A percentile compares a stretch with the other conserved stretches of the same genome.
Evolutionary conservation across 2,888 invertebrate species (phyloP).

Genomic region (Dryobota labecula): DNA sequence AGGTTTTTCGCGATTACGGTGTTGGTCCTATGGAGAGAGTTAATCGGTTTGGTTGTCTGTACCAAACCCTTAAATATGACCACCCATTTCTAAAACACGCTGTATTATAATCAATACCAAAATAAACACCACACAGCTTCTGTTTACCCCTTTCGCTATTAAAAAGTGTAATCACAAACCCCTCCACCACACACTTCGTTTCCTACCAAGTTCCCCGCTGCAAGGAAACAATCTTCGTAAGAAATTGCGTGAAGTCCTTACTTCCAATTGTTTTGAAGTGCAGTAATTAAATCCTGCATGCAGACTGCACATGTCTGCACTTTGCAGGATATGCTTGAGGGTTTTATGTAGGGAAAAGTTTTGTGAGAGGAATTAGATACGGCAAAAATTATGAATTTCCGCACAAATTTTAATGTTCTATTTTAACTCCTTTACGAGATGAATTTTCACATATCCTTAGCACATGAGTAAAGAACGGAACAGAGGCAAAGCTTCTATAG

Average conservation of each 20-base stretch:
- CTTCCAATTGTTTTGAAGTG: conserved; percentile 27
- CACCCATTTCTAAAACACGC: too few species aligned
- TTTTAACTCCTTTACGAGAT: too few species aligned
- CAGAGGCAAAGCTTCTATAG: too few species aligned
- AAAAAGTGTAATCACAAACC: conserved; percentile 8
- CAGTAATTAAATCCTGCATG: conserved; percentile 32
- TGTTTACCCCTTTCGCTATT: background rate
- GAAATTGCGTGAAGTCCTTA: conserved; percentile 10
- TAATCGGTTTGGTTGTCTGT: too few species aligned
- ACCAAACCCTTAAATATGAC: too few species aligned
- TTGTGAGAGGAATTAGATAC: background rate
- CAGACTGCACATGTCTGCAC: conserved; percentile 11
- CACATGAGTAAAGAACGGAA: too few species aligned
- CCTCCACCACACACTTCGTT: conserved; percentile 1
- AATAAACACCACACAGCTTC: too few species aligned
- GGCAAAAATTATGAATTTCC: background rate
- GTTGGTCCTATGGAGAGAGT: too few species aligned
- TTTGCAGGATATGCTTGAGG: background rate
- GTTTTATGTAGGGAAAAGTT: background rate
- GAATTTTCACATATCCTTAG: too few species aligned
- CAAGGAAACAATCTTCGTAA: conserved; percentile 40
- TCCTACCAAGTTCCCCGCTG: conserved; percentile 26
- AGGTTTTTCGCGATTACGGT: too few species aligned
- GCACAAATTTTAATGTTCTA: background rate
- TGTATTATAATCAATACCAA: too few species aligned